Evolutionary conservation across 2,888 invertebrate species (phyloP).

Genomic region (Gonocerus acuteangulatus): DNA sequence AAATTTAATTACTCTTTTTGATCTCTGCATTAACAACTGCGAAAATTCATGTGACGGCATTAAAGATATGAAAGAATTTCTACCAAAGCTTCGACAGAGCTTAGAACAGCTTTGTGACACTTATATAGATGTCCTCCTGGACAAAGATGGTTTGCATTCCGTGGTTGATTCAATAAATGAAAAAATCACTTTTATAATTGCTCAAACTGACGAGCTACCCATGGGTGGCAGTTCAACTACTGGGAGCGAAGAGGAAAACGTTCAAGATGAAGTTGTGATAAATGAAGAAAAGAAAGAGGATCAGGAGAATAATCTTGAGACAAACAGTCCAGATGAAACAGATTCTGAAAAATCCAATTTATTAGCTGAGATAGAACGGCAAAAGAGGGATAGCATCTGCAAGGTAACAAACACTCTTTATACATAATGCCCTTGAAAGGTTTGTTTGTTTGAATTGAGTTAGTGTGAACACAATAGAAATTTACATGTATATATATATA

Average conservation of each 20-base stretch:
- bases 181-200: conserved; percentile 52
- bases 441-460: no score
- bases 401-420: conserved; percentile 52
- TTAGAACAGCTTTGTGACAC: conserved; percentile 48
- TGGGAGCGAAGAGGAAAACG: conserved; percentile 29
- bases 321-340: conserved; percentile 31
- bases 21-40: conserved; percentile 60
- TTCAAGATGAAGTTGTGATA: conserved; percentile 30
- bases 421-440: not conserved
- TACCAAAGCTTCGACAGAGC: conserved; percentile 43
- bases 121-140: conserved; percentile 48
- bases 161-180: conserved; percentile 47
- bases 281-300: conserved; percentile 33
- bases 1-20: conserved; percentile 76
- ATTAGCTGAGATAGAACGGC: conserved; percentile 69
- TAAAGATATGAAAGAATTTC: conserved; percentile 36
- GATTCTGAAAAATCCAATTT: conserved; percentile 39
- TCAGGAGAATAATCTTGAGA: conserved; percentile 23
- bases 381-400: conserved; percentile 69
- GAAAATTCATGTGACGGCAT: conserved; percentile 31
- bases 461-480: no score
- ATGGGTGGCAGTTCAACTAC: conserved; percentile 41
- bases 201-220: conserved; percentile 49
- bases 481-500: no score
- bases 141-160: conserved; percentile 46